Evolutionary conservation across 2,797 vertebrate species (phyloP).

Genomic region (Amazonetta brasiliensis): DNA sequence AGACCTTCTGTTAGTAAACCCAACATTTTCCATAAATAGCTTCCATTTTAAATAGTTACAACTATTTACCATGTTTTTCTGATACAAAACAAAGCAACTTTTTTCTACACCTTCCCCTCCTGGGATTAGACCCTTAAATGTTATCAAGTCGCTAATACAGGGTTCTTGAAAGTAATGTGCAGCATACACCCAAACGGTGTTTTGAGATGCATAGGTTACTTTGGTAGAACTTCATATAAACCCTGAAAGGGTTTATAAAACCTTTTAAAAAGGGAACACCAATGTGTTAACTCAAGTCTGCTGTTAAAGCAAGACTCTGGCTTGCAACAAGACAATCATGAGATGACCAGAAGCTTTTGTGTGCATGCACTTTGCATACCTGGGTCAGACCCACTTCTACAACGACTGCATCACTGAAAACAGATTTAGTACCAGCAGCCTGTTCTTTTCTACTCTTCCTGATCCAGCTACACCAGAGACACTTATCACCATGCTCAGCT

Average conservation of each 20-base stretch:
- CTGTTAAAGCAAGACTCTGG: not conserved
- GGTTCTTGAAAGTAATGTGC: not conserved
- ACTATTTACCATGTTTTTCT: not conserved
- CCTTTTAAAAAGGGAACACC: not conserved
- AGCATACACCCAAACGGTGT: not conserved
- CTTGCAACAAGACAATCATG: not conserved
- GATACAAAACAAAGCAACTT: not conserved
- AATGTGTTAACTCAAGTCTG: not conserved
- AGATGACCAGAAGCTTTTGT: not conserved
- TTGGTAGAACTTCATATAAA: not conserved
- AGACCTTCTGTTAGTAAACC: not conserved
- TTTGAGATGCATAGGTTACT: not conserved
- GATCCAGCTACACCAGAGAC: not conserved
- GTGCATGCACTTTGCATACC: fast-evolving
- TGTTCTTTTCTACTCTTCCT: not conserved
- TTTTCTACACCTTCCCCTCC: not conserved
- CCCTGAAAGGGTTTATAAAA: not conserved
- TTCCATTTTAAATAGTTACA: not conserved
- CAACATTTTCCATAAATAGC: not conserved
- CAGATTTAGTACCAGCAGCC: not conserved
- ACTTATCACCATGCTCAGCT: not conserved
- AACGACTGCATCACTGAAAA: not conserved
- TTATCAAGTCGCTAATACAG: not conserved
- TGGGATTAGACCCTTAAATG: not conserved
- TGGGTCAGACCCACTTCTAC: not conserved